phyloP scores from a whole-genome alignment of 2,113 vertebrate genomes.

The Axis porcinus region DNA sequence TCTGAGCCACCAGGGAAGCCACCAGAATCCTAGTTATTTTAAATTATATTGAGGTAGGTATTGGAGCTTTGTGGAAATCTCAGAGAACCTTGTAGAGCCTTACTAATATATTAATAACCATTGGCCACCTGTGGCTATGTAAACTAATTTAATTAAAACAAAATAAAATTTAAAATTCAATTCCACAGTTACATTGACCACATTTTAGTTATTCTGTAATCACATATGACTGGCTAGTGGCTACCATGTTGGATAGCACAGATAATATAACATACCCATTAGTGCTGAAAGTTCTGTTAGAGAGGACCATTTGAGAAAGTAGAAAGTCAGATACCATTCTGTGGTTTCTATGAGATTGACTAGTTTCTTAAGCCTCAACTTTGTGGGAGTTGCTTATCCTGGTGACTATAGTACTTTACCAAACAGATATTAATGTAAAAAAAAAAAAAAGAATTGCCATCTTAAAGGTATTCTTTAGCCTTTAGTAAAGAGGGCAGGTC shows the following conservation, averaged over 20 bases:
- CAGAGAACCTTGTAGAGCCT: not conserved
- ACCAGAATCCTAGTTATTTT: not conserved
- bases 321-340: not conserved
- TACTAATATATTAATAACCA: not conserved
- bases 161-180: not conserved
- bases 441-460: not conserved
- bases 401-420: not conserved
- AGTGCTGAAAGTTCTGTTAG: not conserved
- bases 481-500: not conserved
- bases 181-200: not conserved
- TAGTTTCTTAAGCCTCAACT: not conserved
- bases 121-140: not conserved
- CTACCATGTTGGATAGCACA: not conserved
- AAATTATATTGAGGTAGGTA: not conserved
- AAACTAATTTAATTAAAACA: not conserved
- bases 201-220: not conserved
- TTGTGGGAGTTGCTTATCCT: constrained; percentile 1
- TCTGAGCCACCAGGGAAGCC: not conserved
- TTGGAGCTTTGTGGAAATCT: not conserved
- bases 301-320: not conserved
- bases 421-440: not conserved
- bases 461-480: not conserved
- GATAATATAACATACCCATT: not conserved
- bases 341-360: not conserved
- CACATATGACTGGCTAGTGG: not conserved